A percentile compares a stretch with the other conserved stretches of the same genome.
These are phyloP conservation scores for Brachionus manjavacas DNA, from an alignment of 1,140 invertebrate genomes.

Conservation along the genomic window DNA sequence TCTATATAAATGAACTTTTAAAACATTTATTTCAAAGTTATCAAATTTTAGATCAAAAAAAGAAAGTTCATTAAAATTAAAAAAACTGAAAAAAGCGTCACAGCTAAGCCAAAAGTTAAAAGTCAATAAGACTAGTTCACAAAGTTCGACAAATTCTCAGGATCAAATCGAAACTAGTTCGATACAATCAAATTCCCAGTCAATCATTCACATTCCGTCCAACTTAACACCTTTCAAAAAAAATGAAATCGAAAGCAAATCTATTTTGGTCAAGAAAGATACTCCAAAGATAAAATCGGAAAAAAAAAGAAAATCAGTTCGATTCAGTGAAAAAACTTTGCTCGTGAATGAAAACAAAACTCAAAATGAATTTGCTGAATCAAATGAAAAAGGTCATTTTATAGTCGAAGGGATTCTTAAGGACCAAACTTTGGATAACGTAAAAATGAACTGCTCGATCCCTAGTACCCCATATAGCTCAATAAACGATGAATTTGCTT, in stretches of 20 bases:
- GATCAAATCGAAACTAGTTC: background rate
- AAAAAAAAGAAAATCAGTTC: slow-evolving; percentile 36
- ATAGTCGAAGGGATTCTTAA: background rate
- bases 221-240: slow-evolving; percentile 10
- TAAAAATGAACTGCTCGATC: background rate
- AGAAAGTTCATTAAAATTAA: background rate
- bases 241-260: background rate
- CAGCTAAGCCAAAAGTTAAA: background rate
- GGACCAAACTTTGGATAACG: slow-evolving; percentile 22
- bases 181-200: background rate
- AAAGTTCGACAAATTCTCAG: background rate
- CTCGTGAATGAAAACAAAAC: background rate
- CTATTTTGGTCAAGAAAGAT: background rate
- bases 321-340: background rate
- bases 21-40: too few relatives aligned
- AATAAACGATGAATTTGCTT: background rate
- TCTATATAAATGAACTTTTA: too few relatives aligned
- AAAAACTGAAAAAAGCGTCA: background rate
- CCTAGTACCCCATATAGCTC: background rate
- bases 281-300: background rate
- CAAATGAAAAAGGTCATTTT: slow-evolving; percentile 29
- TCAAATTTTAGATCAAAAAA: background rate
- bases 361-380: background rate
- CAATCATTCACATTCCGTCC: background rate
- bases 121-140: background rate